Evolutionary conservation across 1,140 invertebrate genomes (phyloP).

Genomic region (Polypedilum vanderplanki): DNA sequence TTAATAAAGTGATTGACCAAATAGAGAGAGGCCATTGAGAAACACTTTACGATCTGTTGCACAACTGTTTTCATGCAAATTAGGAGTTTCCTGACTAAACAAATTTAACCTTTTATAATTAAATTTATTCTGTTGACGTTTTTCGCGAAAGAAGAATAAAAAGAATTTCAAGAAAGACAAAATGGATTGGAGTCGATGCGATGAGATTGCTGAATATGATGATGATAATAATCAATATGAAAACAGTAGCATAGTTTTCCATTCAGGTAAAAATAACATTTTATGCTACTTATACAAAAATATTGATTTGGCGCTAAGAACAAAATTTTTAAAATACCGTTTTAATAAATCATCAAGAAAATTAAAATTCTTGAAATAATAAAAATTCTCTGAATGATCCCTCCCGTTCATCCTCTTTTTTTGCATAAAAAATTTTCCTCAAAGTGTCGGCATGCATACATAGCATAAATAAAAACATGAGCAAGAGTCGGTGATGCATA

Average conservation of each 20-base stretch:
- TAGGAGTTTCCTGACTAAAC: constrained; percentile 1
- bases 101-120: not conserved
- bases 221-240: not conserved
- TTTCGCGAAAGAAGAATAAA: not conserved
- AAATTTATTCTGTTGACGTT: not conserved
- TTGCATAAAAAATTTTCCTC: too few relatives aligned
- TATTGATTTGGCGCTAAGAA: too few relatives aligned
- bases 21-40: not conserved
- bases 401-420: too few relatives aligned
- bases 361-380: too few relatives aligned
- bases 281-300: too few relatives aligned
- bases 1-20: not conserved
- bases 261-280: not conserved
- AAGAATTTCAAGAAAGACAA: not conserved
- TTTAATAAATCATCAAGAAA: too few relatives aligned
- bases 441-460: not conserved
- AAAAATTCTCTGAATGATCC: too few relatives aligned
- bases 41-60: not conserved
- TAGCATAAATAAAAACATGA: constrained; percentile 4
- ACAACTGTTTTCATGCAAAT: constrained; percentile 20
- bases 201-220: constrained; percentile 24
- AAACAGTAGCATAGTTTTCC: not conserved
- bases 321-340: too few relatives aligned
- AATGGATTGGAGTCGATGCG: constrained; percentile 25
- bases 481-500: not conserved